Conservation (phyloP, 2,797 vertebrate species). For the Anabas testudineus region DNA sequence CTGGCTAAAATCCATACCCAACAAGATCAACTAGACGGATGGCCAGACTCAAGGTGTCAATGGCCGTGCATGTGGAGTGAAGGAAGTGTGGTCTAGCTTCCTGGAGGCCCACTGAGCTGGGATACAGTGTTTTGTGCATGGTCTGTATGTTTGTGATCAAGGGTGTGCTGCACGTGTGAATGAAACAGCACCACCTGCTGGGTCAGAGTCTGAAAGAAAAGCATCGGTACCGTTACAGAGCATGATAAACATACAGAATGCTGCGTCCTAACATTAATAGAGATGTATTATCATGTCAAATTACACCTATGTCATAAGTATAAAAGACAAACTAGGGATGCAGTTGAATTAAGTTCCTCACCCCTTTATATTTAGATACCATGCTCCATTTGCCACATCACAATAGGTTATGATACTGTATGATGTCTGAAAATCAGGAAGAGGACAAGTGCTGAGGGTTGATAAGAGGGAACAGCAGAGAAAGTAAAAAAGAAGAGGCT, state of each 20-base stretch:
- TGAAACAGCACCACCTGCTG: slow-evolving; percentile 49
- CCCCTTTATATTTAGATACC: slow-evolving; percentile 7
- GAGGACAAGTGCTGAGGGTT: not conserved
- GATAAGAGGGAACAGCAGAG: not conserved
- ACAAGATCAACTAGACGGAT: slow-evolving; percentile 36
- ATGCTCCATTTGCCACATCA: not conserved
- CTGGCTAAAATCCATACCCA: slow-evolving; percentile 56
- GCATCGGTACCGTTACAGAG: not conserved
- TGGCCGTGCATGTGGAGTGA: slow-evolving; percentile 7
- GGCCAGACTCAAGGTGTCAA: slow-evolving; percentile 30
- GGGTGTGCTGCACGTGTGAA: not conserved
- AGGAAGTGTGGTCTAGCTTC: slow-evolving; percentile 19
- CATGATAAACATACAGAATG: slow-evolving; percentile 13
- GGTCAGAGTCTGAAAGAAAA: slow-evolving; percentile 16
- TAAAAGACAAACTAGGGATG: slow-evolving; percentile 20
- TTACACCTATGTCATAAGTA: not conserved
- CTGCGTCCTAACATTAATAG: slow-evolving; percentile 20
- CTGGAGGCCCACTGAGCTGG: slow-evolving; percentile 27
- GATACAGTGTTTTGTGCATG: slow-evolving; percentile 17
- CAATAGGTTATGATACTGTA: not conserved
- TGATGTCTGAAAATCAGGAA: not conserved
- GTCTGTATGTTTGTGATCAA: not conserved
- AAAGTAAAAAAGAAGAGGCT: not conserved
- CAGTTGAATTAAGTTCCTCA: slow-evolving; percentile 14
- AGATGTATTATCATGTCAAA: slow-evolving; percentile 26